Base-by-base conservation (phyloP, 2,113 vertebrate genomes). In the Anas platyrhynchos region DNA sequence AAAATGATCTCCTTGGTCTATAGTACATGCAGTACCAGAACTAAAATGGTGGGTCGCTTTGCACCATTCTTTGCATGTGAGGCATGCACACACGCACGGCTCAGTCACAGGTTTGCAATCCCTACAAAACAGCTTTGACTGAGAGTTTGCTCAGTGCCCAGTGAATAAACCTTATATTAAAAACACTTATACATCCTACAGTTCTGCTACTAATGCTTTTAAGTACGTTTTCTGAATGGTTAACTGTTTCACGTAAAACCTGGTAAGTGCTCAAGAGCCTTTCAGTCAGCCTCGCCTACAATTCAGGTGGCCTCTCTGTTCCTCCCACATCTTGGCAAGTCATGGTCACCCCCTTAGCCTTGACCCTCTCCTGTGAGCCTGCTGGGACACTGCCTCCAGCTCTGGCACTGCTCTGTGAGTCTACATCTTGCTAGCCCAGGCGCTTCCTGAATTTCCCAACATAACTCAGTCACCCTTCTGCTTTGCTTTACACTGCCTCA, bases 401-500 rank as follows among this genome's bases (percentile, higher is more conserved):
- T 89, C 43, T 67, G 26, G 17, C 52, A 31, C 31, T 58, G 44
- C 17, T 36, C 20, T 55, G 23, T 0, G 1, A 67, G 43, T 41
- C 50, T 91, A 50, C 1, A 1, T 14, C 59, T 14, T 62, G 68
- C 41, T 54, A 2, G 27, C 29, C 48, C 15, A 20, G 65, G 50
- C 34, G 38, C 1, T 20, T 77, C 32, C 31, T 25, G 21, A 16
- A 36, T 69, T 83, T 46, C 34, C 26, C 32, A n/a, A 11, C 2
- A 1, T 2, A 48, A 34, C 0, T 1, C 4, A 27, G 17, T 13
- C 38, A 29, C 32, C 5, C 34, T 59, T 54, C 32, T n/a, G 31
- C 32, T 71, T 54, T 34, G 44, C 44, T 43, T 46, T 20, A 5
- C 0, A 0, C 50, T 62, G 65, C 55, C 78, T 74, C 44, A 1